Percentiles rank a stretch among this genome's conserved stretches.
Conservation (phyloP, 2,797 vertebrate genomes). For the Takifugu rubripes region DNA sequence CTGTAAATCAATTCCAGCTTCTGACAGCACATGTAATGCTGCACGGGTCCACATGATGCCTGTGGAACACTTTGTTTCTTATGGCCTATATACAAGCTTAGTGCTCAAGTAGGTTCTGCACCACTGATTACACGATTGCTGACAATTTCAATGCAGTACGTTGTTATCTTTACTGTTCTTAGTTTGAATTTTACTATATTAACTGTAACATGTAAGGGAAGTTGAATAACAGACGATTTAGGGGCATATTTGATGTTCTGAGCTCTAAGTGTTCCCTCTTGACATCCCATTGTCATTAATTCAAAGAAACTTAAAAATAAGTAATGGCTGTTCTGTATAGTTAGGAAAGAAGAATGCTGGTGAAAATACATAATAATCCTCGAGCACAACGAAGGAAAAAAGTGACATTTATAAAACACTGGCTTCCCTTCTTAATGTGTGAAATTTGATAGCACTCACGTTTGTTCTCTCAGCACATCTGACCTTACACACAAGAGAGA, state of each 20-base stretch:
- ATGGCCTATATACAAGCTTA: slow-evolving; percentile 25
- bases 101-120: background rate
- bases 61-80: slow-evolving; percentile 31
- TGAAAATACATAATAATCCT: slow-evolving; percentile 41
- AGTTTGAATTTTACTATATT: background rate
- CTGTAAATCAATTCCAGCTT: slow-evolving; percentile 10
- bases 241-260: background rate
- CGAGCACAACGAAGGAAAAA: slow-evolving; percentile 29
- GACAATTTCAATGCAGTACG: no score
- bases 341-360: slow-evolving; percentile 25
- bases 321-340: slow-evolving; percentile 23
- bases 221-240: background rate
- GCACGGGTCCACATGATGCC: slow-evolving; percentile 33
- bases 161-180: no score
- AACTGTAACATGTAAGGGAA: background rate
- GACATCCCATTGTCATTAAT: no score
- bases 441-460: slow-evolving; percentile 49
- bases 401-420: slow-evolving; percentile 57
- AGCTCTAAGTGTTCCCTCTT: no score
- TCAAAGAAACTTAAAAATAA: background rate
- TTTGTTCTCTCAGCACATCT: slow-evolving; percentile 53
- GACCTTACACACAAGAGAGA: slow-evolving; percentile 58
- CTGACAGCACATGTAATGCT: slow-evolving; percentile 9
- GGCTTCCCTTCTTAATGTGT: slow-evolving; percentile 41
- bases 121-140: no score